These are phyloP conservation scores for Temnothorax curvispinosus DNA, from an alignment of 1,140 invertebrate species.

Conservation along the genomic window DNA sequence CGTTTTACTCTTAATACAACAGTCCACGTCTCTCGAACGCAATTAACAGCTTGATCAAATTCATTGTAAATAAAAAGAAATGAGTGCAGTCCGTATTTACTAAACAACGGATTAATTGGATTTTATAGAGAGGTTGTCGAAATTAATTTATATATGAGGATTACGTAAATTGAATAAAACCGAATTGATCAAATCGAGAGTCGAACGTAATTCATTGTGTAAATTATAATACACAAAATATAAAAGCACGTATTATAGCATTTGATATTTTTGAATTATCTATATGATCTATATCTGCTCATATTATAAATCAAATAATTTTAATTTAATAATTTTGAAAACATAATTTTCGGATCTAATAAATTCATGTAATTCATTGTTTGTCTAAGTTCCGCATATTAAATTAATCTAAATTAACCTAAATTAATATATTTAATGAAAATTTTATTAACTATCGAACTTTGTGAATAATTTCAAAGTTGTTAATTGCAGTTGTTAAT, in stretches of 20 bases:
- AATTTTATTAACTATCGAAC: background rate
- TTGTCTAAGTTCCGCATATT: background rate
- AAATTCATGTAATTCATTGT: too few species aligned
- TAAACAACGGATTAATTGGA: slow-evolving; percentile 18
- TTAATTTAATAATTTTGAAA: background rate
- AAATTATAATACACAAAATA: background rate
- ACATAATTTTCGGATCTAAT: background rate
- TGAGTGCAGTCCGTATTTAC: background rate
- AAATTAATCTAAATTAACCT: background rate
- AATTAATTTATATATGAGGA: slow-evolving; percentile 14
- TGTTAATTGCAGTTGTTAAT: background rate
- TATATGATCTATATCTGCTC: background rate
- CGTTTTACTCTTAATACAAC: background rate
- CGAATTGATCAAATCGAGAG: background rate
- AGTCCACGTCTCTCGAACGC: background rate
- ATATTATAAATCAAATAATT: slow-evolving; percentile 4
- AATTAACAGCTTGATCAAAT: slow-evolving; percentile 17
- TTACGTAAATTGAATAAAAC: background rate
- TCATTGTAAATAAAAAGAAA: slow-evolving; percentile 23
- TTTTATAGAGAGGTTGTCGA: background rate
- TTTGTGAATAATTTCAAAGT: background rate
- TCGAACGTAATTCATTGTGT: background rate
- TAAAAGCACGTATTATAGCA: background rate
- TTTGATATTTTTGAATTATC: background rate
- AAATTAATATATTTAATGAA: background rate